phyloP scores from a whole-genome alignment of 2,113 vertebrate species.

The Aspiorhynchus laticeps region DNA sequence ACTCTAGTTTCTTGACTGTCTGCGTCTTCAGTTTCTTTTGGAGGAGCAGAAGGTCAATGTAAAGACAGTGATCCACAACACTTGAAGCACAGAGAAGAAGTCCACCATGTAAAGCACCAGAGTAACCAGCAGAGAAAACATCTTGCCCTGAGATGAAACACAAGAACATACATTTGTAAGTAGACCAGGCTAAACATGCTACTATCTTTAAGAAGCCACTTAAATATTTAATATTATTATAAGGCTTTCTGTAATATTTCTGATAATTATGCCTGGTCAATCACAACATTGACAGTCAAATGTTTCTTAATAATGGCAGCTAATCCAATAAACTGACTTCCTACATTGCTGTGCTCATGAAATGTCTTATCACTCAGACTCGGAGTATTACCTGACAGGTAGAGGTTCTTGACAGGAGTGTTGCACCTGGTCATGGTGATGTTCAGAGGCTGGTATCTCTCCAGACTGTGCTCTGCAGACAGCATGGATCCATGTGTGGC shows the following conservation, averaged over 20 bases:
- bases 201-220: neutral
- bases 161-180: neutral
- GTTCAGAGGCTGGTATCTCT: conserved; percentile 3
- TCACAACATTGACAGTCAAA: neutral
- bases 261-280: neutral
- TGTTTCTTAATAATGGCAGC: neutral
- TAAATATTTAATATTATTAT: neutral
- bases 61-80: neutral
- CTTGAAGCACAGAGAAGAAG: conserved; percentile 32
- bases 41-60: neutral
- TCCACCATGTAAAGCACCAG: conserved; percentile 7
- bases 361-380: neutral
- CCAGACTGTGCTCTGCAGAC: conserved; percentile 37
- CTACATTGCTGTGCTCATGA: neutral
- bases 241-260: neutral
- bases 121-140: conserved; percentile 5
- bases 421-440: conserved; percentile 11
- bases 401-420: conserved; percentile 28
- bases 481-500: neutral
- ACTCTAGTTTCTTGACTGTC: conserved; percentile 6
- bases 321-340: neutral
- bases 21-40: conserved; percentile 13
- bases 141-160: neutral
- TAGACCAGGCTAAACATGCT: neutral
- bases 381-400: neutral